Evolutionary conservation across 2,888 invertebrate genomes (phyloP).

Genomic region (Sabatieria punctata): DNA sequence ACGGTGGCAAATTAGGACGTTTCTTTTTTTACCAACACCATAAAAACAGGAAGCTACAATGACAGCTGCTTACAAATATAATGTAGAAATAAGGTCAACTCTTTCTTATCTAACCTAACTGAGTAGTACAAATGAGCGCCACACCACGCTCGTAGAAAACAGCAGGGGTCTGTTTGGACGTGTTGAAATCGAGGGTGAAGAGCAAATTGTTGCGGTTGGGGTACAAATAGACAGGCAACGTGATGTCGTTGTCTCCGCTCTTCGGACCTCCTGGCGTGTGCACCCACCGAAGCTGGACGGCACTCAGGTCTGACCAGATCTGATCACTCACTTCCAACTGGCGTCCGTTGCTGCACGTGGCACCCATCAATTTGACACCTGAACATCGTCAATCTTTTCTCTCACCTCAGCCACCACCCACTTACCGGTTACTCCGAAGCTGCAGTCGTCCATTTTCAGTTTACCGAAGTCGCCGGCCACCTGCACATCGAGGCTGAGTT

Average conservation of each 20-base stretch:
- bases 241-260: slow-evolving; percentile 39
- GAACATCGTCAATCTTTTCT: slow-evolving; percentile 31
- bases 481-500: slow-evolving; percentile 52
- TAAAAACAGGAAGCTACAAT: too few species aligned
- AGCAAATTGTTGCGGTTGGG: slow-evolving; percentile 80
- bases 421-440: slow-evolving; percentile 37
- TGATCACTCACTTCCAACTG: slow-evolving; percentile 74
- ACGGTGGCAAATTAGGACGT: too few species aligned
- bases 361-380: slow-evolving; percentile 88
- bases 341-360: slow-evolving; percentile 68
- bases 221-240: slow-evolving; percentile 90
- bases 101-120: slow-evolving; percentile 43
- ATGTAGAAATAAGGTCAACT: neutral
- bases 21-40: too few species aligned
- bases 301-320: slow-evolving; percentile 79
- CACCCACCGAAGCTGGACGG: slow-evolving; percentile 74
- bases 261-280: slow-evolving; percentile 39
- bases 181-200: slow-evolving; percentile 82
- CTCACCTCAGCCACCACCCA: slow-evolving; percentile 52
- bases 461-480: slow-evolving; percentile 42
- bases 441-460: slow-evolving; percentile 34
- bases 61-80: too few species aligned
- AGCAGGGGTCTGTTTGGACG: too few species aligned
- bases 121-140: slow-evolving; percentile 79
- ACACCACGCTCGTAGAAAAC: slow-evolving; percentile 91